Conservation (phyloP, 2,797 vertebrate species). For the Dicrostonyx torquatus region DNA sequence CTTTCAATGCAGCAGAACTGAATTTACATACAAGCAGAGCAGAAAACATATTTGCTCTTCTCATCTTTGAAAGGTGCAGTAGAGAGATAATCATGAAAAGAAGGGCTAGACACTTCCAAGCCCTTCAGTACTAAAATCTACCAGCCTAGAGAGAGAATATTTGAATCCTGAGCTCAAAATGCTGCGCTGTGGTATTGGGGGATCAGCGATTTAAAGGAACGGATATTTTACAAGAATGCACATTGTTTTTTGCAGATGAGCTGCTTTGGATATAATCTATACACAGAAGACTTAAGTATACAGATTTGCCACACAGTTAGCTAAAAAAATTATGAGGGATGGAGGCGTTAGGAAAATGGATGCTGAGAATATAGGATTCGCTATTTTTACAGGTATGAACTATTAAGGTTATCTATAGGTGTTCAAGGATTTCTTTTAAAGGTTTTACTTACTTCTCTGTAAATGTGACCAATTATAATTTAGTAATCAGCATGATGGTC, state of each 20-base stretch:
- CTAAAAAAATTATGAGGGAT: constrained; percentile 19
- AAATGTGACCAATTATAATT: not conserved
- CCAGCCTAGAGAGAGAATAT: not conserved
- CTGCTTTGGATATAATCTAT: not conserved
- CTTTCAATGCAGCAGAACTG: not conserved
- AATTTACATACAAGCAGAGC: not conserved
- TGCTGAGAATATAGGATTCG: not conserved
- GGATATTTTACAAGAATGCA: not conserved
- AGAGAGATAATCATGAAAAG: constrained; percentile 21
- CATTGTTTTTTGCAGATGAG: not conserved
- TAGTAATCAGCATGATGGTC: not conserved
- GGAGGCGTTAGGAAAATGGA: not conserved
- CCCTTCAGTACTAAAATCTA: constrained; percentile 4
- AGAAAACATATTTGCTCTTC: constrained; percentile 37
- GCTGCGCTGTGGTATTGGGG: not conserved
- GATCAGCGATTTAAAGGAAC: not conserved
- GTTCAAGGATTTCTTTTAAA: not conserved
- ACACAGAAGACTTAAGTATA: not conserved
- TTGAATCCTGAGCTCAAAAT: constrained; percentile 8
- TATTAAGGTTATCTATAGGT: not conserved
- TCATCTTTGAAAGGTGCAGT: not conserved
- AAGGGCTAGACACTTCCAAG: not conserved
- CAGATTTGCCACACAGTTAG: not conserved
- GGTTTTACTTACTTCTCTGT: not conserved
- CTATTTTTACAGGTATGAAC: not conserved